Base-by-base conservation (phyloP, 2,113 vertebrate species). In the Polypterus senegalus region DNA sequence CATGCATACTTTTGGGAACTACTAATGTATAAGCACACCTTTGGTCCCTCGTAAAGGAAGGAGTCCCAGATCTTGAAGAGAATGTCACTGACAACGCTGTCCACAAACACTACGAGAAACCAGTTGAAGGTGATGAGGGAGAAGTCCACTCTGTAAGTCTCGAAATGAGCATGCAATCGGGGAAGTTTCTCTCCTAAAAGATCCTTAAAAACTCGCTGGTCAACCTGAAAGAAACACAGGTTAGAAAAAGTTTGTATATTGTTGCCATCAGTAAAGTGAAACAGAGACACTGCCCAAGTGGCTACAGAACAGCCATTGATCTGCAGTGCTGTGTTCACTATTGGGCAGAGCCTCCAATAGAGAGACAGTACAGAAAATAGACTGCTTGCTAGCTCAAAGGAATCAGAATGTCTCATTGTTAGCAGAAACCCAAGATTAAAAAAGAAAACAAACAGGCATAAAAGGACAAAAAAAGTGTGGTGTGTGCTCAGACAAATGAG, bases 81-180 rank as follows among this genome's bases (percentile, higher is more conserved):
- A 69, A 98, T 82, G 73, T 97, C 93, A 6, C 93, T 96, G 67
- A 93, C 90, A 48, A 99, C 92, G 0, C 94, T 97, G 82, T 99
- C 96, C 76, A 99, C 96, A 69, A 99, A 99, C 53, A 94, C 83
- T 68, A 98, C 94, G 51, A 99, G 87, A 68, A 99, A 99, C 96
- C 96, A 99, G 87, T 99, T 99, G 78, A 99, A 99, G 6, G 96
- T 99, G 80, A 99, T 99, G 61, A 99, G 92, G 3, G 93, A 93
- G 67, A 89, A 96, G 72, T 99, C 95, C 1, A 99, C 95, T 66
- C 89, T 88, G 79, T 95, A 71, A 47, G 88, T 90, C 47, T 99
- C 96, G 65, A 99, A 93, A 74, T 99, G 95, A 56, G 83, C 69
- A 0, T 92, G 91, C 11, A 99, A 79, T 2, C 94, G 87, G 0